Evolutionary conservation across 2,888 invertebrate species (phyloP).

Genomic region (Choristoneura rosaceana): DNA sequence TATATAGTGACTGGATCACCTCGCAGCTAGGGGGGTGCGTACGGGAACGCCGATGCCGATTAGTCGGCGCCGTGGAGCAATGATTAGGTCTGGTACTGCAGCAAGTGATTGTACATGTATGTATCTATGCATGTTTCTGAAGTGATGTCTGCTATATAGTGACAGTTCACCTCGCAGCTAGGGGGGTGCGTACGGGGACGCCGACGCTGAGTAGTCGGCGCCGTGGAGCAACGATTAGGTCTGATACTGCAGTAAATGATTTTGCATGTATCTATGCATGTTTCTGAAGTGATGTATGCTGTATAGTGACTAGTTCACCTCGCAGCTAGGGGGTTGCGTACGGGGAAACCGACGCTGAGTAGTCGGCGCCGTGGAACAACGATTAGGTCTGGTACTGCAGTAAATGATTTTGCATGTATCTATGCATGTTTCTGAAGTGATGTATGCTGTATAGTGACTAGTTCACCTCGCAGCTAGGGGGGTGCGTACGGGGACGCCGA

Average conservation of each 20-base stretch:
- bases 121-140: too few species aligned
- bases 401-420: neutral
- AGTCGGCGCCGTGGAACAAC: slow-evolving; percentile 84
- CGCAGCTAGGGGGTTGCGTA: too few species aligned
- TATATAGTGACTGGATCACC: neutral
- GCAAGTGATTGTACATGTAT: too few species aligned
- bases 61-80: slow-evolving; percentile 84
- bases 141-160: too few species aligned
- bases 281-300: neutral
- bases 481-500: slow-evolving; percentile 81
- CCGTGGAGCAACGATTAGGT: too few species aligned
- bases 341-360: slow-evolving; percentile 85
- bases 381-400: slow-evolving; percentile 92
- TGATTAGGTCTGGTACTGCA: slow-evolving; percentile 99
- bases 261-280: neutral
- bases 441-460: neutral
- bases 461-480: slow-evolving; percentile 59
- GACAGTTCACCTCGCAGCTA: too few species aligned
- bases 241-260: neutral
- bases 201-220: too few species aligned
- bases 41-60: slow-evolving; percentile 82
- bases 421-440: neutral
- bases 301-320: neutral
- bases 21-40: slow-evolving; percentile 72
- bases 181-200: too few species aligned